Percentiles rank a stretch among this genome's conserved stretches.
phyloP scores from a whole-genome alignment of 2,113 vertebrate species.

The Peucedramus taeniatus region DNA sequence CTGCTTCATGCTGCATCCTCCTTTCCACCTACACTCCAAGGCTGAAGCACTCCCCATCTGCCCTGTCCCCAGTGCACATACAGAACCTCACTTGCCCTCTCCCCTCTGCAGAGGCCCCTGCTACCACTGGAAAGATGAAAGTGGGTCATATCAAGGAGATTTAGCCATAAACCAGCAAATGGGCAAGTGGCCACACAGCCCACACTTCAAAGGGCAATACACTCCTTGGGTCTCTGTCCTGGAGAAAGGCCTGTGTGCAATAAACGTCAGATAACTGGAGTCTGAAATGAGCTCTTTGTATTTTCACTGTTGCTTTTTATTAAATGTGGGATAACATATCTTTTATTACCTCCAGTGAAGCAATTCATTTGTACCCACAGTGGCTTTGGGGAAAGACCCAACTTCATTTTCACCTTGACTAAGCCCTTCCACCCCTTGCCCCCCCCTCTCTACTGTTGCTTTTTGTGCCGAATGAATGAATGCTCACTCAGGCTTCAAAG shows the following conservation, averaged over 20 bases:
- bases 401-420: slow-evolving; percentile 18
- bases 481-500: slow-evolving; percentile 40
- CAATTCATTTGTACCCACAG: slow-evolving; percentile 18
- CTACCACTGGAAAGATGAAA: neutral
- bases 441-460: neutral
- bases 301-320: slow-evolving; percentile 51
- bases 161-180: neutral
- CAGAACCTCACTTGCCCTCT: neutral
- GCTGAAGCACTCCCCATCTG: fast-evolving
- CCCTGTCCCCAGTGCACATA: neutral
- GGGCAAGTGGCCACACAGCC: neutral
- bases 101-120: neutral
- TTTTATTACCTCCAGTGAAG: slow-evolving; percentile 16
- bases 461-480: slow-evolving; percentile 39
- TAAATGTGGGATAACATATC: slow-evolving; percentile 20
- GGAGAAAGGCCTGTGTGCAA: neutral
- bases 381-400: neutral
- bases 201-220: neutral
- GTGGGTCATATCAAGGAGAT: neutral
- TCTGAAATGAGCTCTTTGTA: slow-evolving; percentile 7
- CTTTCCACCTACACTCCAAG: neutral
- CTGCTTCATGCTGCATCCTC: neutral
- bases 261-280: slow-evolving; percentile 20
- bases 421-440: neutral
- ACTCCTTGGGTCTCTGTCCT: neutral